Conservation (phyloP, 2,113 vertebrate species). For the Tachuris rubrigastra region DNA sequence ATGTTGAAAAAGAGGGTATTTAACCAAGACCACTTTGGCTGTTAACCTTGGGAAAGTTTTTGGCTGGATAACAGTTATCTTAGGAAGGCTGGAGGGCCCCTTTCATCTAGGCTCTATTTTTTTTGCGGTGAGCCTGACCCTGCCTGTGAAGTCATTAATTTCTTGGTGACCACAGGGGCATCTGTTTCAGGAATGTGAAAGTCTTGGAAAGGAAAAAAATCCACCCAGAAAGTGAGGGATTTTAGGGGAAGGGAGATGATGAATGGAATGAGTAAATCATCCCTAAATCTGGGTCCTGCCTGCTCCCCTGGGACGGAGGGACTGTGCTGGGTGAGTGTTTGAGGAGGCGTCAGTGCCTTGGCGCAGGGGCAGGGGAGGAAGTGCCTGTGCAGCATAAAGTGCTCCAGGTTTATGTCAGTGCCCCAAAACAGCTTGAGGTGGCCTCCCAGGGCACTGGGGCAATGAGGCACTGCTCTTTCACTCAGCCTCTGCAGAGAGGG, state of each 20-base stretch:
- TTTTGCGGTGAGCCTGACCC: background rate
- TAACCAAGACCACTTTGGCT: background rate
- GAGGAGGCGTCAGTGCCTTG: background rate
- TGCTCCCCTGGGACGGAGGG: fast-evolving
- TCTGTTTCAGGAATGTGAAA: background rate
- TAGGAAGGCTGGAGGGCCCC: background rate
- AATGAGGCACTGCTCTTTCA: fast-evolving
- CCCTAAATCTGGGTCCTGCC: background rate
- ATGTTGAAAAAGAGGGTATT: background rate
- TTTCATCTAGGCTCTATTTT: background rate
- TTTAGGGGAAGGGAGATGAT: background rate
- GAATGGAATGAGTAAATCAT: background rate
- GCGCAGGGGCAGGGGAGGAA: background rate
- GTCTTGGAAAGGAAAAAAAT: background rate
- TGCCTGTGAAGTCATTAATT: background rate
- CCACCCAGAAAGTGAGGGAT: background rate
- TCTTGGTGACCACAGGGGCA: background rate
- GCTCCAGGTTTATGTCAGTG: background rate
- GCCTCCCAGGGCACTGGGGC: background rate
- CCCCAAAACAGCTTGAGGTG: background rate
- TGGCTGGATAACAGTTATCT: background rate
- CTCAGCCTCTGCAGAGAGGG: background rate
- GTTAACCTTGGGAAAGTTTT: constrained; percentile 11
- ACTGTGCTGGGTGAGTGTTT: background rate
- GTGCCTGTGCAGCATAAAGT: fast-evolving